Evolutionary conservation across 2,888 invertebrate species (phyloP).

Genomic region (Patella ulyssiponensis): DNA sequence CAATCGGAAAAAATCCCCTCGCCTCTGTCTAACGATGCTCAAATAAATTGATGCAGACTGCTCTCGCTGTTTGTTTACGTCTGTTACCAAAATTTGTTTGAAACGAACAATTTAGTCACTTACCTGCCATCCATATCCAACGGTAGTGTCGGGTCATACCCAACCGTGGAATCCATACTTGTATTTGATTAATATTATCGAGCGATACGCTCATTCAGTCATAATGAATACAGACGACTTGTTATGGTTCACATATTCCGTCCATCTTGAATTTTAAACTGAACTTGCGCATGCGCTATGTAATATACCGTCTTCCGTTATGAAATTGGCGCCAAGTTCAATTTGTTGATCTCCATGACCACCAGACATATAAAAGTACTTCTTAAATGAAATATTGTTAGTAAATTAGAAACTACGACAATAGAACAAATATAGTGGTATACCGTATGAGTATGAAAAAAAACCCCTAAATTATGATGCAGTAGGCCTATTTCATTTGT

Average conservation of each 20-base stretch:
- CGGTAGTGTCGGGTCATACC: conserved; percentile 47
- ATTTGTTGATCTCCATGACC: not conserved
- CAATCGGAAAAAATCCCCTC: no score
- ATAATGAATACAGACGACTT: not conserved
- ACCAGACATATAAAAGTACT: no score
- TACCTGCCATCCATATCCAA: conserved; percentile 55
- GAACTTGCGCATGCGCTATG: not conserved
- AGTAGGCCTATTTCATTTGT: no score
- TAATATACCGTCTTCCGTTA: not conserved
- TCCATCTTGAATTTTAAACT: conserved; percentile 8
- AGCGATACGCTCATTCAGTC: not conserved
- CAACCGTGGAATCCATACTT: conserved; percentile 41
- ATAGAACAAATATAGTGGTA: no score
- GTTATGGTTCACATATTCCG: not conserved
- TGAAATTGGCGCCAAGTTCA: not conserved
- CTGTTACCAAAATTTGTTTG: no score
- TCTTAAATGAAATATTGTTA: no score
- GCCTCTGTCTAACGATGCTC: no score
- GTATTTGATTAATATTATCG: not conserved
- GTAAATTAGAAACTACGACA: no score
- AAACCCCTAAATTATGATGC: no score
- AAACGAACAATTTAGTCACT: not conserved
- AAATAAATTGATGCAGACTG: no score
- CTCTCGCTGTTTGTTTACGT: no score
- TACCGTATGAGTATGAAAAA: no score